A percentile compares a stretch with the other conserved stretches of the same genome.
Evolutionary conservation across 2,113 vertebrate species (phyloP).

Genomic region (Salminus brasiliensis): DNA sequence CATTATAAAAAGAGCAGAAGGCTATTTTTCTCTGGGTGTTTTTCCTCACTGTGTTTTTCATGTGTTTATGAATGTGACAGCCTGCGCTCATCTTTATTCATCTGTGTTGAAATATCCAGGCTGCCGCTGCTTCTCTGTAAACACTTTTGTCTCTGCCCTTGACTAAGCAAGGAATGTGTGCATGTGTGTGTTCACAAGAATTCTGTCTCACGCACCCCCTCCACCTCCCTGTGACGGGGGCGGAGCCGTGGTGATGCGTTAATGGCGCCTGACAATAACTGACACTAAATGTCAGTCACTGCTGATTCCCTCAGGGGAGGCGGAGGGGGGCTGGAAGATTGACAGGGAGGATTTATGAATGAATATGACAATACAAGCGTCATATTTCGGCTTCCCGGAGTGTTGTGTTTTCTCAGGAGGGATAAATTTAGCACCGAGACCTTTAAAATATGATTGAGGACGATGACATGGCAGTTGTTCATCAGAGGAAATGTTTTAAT

Average conservation of each 20-base stretch:
- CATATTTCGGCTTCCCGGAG: neutral
- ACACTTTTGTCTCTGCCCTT: conserved; percentile 23
- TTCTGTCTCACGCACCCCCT: neutral
- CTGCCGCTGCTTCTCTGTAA: neutral
- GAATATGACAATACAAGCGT: conserved; percentile 11
- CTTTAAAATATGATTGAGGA: conserved; percentile 24
- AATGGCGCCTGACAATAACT: conserved; percentile 17
- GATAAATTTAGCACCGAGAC: conserved; percentile 34
- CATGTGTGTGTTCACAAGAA: neutral
- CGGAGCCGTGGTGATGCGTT: neutral
- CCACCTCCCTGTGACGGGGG: conserved; percentile 5
- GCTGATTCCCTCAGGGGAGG: conserved; percentile 1
- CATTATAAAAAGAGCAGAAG: neutral
- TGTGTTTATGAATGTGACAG: conserved; percentile 5
- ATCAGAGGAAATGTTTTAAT: neutral
- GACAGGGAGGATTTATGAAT: conserved; percentile 38
- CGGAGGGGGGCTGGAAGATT: conserved; percentile 5
- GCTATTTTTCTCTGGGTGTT: conserved; percentile 9
- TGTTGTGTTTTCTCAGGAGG: neutral
- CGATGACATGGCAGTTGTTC: neutral
- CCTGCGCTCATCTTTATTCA: conserved; percentile 24
- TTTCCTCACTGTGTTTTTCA: neutral
- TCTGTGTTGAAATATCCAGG: neutral
- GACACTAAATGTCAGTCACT: conserved; percentile 29
- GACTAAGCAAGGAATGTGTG: neutral